A percentile compares a stretch with the other conserved stretches of the same genome.
phyloP scores from a whole-genome alignment of 2,888 invertebrate species.

The Podabrus alpinus region DNA sequence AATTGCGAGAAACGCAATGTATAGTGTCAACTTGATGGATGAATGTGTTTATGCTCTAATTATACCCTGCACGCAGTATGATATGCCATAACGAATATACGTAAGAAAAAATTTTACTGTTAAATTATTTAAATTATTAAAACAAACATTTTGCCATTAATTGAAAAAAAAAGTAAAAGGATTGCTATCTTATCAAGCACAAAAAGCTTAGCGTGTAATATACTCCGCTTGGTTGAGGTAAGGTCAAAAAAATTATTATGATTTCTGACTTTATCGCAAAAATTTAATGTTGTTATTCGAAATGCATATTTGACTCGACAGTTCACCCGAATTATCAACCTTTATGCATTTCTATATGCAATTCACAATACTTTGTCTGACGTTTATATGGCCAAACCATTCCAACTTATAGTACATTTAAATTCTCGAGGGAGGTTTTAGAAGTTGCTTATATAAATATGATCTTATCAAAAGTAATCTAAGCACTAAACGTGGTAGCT shows the following conservation, averaged over 20 bases:
- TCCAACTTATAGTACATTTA: background rate
- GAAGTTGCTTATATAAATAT: background rate
- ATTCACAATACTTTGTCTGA: background rate
- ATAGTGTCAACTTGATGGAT: conserved; percentile 52
- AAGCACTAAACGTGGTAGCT: background rate
- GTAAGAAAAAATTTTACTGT: conserved; percentile 14
- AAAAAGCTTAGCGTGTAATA: background rate
- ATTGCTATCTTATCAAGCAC: background rate
- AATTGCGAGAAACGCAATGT: conserved; percentile 48
- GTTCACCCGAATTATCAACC: background rate
- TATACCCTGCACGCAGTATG: conserved; percentile 43
- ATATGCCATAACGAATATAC: conserved; percentile 41
- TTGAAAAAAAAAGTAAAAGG: background rate
- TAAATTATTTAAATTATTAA: conserved; percentile 5
- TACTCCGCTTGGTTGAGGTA: background rate
- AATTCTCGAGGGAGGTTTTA: background rate
- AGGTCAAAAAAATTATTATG: background rate
- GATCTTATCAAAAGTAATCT: background rate
- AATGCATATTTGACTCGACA: background rate
- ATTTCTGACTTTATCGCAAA: background rate
- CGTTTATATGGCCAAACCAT: background rate
- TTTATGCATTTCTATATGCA: background rate
- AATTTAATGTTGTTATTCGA: background rate
- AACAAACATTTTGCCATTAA: background rate
- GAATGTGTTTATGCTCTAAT: conserved; percentile 50